phyloP scores from a whole-genome alignment of 2,113 vertebrate species.

The Meleagris gallopavo region DNA sequence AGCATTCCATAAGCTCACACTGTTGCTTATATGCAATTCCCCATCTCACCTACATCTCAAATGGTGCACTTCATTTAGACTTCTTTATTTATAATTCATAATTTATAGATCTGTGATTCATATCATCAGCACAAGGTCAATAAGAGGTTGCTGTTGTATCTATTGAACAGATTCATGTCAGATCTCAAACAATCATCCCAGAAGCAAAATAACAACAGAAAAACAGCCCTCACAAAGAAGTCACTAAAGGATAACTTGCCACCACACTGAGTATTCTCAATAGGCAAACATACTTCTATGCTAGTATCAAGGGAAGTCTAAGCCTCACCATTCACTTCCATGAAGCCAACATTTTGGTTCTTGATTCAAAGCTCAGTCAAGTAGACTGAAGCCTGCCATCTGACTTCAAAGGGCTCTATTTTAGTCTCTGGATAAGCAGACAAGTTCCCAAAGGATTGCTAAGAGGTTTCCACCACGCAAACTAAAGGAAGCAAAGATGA shows the following conservation, averaged over 20 bases:
- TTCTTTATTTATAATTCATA: neutral
- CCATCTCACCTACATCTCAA: neutral
- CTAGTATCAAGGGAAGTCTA: neutral
- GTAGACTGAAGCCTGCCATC: neutral
- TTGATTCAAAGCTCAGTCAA: neutral
- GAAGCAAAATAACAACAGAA: neutral
- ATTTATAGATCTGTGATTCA: neutral
- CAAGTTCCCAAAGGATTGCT: neutral
- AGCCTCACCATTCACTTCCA: rapidly evolving
- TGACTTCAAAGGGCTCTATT: constrained; percentile 29
- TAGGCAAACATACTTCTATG: neutral
- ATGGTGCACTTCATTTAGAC: neutral
- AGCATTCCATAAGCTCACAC: neutral
- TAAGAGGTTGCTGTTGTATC: neutral
- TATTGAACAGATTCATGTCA: neutral
- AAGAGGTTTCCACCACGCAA: constrained; percentile 14
- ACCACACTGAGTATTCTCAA: neutral
- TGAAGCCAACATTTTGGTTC: neutral
- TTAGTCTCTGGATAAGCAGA: neutral
- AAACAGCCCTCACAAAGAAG: neutral
- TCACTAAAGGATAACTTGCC: neutral
- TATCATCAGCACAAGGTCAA: neutral
- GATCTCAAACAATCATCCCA: neutral
- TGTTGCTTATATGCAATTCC: neutral
- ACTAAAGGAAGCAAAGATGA: constrained; percentile 46